phyloP scores from a whole-genome alignment of 1,140 invertebrate genomes.

The Periplaneta americana region DNA sequence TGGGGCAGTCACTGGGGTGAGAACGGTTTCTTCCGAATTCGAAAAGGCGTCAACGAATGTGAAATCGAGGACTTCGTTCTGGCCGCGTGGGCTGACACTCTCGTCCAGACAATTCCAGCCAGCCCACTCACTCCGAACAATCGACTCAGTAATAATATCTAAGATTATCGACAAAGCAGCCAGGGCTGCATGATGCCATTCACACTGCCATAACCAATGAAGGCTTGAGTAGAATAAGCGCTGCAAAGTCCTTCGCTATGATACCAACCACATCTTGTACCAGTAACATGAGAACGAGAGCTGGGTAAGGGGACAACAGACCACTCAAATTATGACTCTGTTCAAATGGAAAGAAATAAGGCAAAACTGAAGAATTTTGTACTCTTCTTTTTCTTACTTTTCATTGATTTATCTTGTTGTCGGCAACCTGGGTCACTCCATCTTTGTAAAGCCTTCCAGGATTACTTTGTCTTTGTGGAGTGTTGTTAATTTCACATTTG shows the following conservation, averaged over 20 bases:
- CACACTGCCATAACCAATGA: background rate
- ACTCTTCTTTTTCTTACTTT: no score
- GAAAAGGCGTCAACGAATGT: conserved; percentile 73
- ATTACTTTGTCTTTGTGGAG: no score
- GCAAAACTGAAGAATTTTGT: background rate
- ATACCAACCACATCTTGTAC: background rate
- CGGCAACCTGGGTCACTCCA: no score
- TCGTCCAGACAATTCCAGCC: conserved; percentile 21
- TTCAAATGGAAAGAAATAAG: background rate
- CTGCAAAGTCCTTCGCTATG: no score
- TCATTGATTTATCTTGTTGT: no score
- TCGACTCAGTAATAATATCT: background rate
- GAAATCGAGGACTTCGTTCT: conserved; percentile 82
- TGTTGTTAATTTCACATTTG: no score
- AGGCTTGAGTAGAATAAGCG: background rate
- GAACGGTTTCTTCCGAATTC: conserved; percentile 75
- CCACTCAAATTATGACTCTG: no score
- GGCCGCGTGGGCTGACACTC: conserved; percentile 62
- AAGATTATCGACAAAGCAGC: background rate
- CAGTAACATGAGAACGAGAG: background rate
- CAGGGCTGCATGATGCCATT: background rate
- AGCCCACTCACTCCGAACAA: background rate
- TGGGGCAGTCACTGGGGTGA: conserved; percentile 91
- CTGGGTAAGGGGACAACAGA: background rate
- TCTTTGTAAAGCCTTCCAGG: no score